Percentiles rank a stretch among this genome's conserved stretches.
Evolutionary conservation across 2,888 invertebrate species (phyloP).

Genomic region (Seira musarum): DNA sequence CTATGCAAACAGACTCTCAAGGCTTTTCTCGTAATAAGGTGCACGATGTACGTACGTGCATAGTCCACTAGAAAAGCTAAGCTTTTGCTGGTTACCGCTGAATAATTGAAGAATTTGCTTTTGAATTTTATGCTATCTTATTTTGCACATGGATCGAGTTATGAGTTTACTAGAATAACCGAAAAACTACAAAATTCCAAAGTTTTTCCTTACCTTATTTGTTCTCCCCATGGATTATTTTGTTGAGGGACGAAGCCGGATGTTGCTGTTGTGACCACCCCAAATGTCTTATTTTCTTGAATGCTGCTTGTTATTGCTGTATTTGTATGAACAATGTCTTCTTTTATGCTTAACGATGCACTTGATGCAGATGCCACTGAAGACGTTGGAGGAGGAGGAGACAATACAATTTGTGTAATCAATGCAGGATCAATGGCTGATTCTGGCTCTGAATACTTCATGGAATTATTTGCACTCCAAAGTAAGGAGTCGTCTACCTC

Average conservation of each 20-base stretch:
- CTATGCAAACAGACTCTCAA: constrained; percentile 55
- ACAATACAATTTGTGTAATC: constrained; percentile 42
- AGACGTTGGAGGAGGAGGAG: constrained; percentile 26
- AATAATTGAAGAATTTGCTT: too few relatives aligned
- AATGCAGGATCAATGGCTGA: constrained; percentile 45
- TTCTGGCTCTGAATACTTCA: constrained; percentile 36
- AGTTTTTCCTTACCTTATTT: constrained; percentile 42
- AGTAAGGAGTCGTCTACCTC: constrained; percentile 69
- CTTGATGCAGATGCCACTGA: background rate
- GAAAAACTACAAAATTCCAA: too few relatives aligned
- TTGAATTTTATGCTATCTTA: too few relatives aligned
- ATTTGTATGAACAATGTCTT: background rate
- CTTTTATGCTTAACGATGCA: background rate
- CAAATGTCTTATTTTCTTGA: background rate
- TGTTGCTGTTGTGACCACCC: background rate
- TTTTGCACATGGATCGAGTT: too few relatives aligned
- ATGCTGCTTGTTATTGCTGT: background rate
- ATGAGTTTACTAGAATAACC: too few relatives aligned
- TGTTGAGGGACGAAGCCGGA: constrained; percentile 20
- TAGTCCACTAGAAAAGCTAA: too few relatives aligned
- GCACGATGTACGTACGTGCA: too few relatives aligned
- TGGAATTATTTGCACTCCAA: constrained; percentile 33
- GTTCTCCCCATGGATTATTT: constrained; percentile 54
- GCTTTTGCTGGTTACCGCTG: too few relatives aligned
- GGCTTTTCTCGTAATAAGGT: constrained; percentile 54